A percentile compares a stretch with the other conserved stretches of the same genome.
Conservation (phyloP, 2,797 vertebrate species). For the Leptatherina wallacei region DNA sequence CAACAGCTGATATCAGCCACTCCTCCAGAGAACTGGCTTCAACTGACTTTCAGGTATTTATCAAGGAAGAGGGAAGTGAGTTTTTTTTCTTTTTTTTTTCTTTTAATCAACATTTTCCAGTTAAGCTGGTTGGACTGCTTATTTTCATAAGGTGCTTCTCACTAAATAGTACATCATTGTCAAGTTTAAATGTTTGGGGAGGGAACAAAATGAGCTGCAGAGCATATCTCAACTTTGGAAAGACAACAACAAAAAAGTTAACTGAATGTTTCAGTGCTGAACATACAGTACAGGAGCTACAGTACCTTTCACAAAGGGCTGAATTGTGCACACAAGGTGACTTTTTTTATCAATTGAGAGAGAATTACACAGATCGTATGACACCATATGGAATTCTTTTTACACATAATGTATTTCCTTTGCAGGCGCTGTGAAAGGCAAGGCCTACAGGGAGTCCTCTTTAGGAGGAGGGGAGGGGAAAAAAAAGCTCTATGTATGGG, state of each 20-base stretch:
- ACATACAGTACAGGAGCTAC: constrained; percentile 57
- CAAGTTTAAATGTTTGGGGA: background rate
- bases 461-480: constrained; percentile 71
- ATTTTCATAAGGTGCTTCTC: constrained; percentile 1
- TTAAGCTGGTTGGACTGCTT: constrained; percentile 26
- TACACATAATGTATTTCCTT: constrained; percentile 86
- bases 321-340: constrained; percentile 70
- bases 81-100: background rate
- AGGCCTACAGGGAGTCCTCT: constrained; percentile 83
- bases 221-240: background rate
- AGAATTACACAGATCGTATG: constrained; percentile 84
- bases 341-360: constrained; percentile 74
- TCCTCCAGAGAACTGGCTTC: constrained; percentile 47
- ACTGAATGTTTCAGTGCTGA: constrained; percentile 17
- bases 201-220: background rate
- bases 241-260: constrained; percentile 4
- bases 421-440: constrained; percentile 80
- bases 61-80: constrained; percentile 43
- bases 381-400: constrained; percentile 87
- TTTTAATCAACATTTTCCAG: constrained; percentile 11
- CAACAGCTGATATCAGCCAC: constrained; percentile 65
- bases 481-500: constrained; percentile 73
- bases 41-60: constrained; percentile 51
- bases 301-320: constrained; percentile 65
- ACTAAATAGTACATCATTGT: constrained; percentile 11